Conservation (phyloP, 2,113 vertebrate species). For the Chaetura pelagica region DNA sequence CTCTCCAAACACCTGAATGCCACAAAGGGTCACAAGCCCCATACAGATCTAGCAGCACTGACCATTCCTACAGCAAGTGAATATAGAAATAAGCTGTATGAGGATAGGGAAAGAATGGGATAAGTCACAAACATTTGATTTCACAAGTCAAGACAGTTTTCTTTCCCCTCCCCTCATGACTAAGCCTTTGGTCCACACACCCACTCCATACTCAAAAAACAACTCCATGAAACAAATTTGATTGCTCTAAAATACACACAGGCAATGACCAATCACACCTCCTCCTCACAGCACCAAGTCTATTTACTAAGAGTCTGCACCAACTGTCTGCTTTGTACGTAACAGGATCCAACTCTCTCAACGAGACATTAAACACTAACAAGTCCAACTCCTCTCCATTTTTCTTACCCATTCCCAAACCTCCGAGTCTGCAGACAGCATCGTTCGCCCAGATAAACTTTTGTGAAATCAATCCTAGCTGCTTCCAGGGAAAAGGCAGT, state of each 20-base stretch:
- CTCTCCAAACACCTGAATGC: background rate
- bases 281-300: constrained; percentile 37
- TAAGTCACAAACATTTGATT: constrained; percentile 29
- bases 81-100: accelerated
- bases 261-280: constrained; percentile 54
- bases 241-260: constrained; percentile 52
- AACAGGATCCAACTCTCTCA: constrained; percentile 30
- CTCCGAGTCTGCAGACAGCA: background rate
- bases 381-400: background rate
- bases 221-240: constrained; percentile 27
- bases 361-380: background rate
- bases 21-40: background rate
- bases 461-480: background rate
- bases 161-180: constrained; percentile 47
- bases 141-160: constrained; percentile 39
- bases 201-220: constrained; percentile 57
- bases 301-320: constrained; percentile 51
- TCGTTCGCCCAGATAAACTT: background rate
- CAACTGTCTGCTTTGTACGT: background rate
- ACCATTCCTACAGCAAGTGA: background rate
- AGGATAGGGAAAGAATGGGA: background rate
- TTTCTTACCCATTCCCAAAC: background rate
- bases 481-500: background rate
- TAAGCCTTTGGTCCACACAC: constrained; percentile 57
- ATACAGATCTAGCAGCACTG: background rate